Percentiles rank a stretch among this genome's conserved stretches.
These are phyloP conservation scores for Stichodactyla helianthus DNA, from an alignment of 64 coral and sea anemone species.

Conservation along the genomic window DNA sequence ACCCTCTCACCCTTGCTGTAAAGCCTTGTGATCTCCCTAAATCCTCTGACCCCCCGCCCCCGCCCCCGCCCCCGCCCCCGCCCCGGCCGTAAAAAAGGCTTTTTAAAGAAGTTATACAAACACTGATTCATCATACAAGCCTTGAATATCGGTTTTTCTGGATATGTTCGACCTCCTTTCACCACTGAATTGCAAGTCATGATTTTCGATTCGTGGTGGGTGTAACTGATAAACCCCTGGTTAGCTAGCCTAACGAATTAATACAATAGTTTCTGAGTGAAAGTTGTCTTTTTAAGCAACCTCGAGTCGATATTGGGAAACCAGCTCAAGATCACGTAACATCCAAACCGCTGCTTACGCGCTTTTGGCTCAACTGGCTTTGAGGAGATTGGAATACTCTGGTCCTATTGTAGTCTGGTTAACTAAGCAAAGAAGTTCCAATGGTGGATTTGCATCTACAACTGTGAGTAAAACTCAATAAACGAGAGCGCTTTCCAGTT, in stretches of 20 bases:
- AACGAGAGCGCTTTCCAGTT: no score
- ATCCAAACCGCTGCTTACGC: slow-evolving; percentile 71
- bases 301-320: slow-evolving; percentile 55
- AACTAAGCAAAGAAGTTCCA: slow-evolving; percentile 53
- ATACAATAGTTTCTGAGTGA: not conserved
- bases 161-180: no score
- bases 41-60: no score
- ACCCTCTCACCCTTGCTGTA: no score
- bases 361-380: slow-evolving; percentile 49
- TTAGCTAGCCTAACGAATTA: not conserved
- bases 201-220: no score
- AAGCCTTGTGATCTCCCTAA: not conserved
- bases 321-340: slow-evolving; percentile 49
- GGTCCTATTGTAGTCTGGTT: slow-evolving; percentile 70
- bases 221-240: no score
- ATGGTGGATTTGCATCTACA: slow-evolving; percentile 63
- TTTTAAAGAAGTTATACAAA: no score
- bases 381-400: slow-evolving; percentile 48
- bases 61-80: no score
- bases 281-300: slow-evolving; percentile 18
- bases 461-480: not conserved
- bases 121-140: no score
- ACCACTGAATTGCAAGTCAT: no score
- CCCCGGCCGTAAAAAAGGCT: no score
- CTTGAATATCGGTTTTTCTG: no score